These are phyloP conservation scores for Melozone crissalis DNA, from an alignment of 2,113 vertebrate genomes.

Conservation along the genomic window DNA sequence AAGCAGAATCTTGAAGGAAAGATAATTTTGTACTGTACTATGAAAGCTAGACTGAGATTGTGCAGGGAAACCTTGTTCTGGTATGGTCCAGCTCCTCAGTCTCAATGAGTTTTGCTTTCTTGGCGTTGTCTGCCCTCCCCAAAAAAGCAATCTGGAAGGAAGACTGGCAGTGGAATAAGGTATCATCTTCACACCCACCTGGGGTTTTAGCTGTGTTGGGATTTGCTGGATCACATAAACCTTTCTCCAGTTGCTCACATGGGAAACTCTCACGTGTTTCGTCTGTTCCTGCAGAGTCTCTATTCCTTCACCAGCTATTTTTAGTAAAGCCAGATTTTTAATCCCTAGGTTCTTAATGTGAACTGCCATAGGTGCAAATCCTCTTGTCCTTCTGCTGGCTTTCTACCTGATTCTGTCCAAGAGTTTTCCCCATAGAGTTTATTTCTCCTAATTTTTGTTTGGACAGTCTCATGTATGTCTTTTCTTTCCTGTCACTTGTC, in stretches of 20 bases:
- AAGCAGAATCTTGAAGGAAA: neutral
- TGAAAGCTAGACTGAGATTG: neutral
- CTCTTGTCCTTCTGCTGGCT: neutral
- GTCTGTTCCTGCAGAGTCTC: neutral
- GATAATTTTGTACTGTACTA: neutral
- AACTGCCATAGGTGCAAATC: neutral
- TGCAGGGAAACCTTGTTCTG: neutral
- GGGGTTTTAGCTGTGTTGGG: neutral
- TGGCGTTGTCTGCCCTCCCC: neutral
- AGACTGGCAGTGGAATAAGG: neutral
- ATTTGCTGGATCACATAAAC: neutral
- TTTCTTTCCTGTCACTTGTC: neutral
- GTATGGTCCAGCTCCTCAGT: neutral
- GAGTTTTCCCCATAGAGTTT: neutral
- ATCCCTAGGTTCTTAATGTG: neutral
- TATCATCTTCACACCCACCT: neutral
- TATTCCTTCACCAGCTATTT: neutral
- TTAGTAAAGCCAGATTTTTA: neutral
- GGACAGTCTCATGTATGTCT: neutral
- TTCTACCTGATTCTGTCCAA: neutral
- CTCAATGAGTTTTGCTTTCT: neutral
- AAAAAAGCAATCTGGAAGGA: neutral
- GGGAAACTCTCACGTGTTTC: neutral
- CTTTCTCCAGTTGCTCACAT: neutral
- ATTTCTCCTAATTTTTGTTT: neutral